Base-by-base conservation (phyloP, 2,888 invertebrate genomes). In the Eupelmus urozonus region DNA sequence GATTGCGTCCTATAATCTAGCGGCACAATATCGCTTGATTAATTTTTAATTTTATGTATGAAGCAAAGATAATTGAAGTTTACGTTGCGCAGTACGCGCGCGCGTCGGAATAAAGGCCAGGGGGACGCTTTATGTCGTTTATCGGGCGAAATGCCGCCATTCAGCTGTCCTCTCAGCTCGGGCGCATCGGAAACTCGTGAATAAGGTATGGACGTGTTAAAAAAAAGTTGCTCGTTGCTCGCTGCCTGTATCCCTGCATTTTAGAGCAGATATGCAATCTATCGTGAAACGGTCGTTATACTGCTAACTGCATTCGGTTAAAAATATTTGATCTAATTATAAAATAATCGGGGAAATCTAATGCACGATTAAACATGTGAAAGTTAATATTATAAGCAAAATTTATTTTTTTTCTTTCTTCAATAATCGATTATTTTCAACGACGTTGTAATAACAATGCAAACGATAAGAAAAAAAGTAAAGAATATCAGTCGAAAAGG, bases 11-110 rank as follows among this genome's bases (percentile, higher is more conserved):
- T 18, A 20, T 9, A 34, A 34, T 34, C 3, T 34, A 0, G 1
- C 34, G 1, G 13, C 18, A 4, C 23, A 66, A 67, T 55, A 55
- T 67, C 40, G 55, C n/a, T 9, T 18, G 25, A 55, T 67, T 25
- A 67, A 55, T 67, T 55, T 67, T 55, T 67, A 55, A 55, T 67
- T 55, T 55, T 25, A 55, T 42, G 53, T 5, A 55, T 18, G 40
- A 40, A 18, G 9, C 23, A 27, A 40, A 55, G 55, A 53, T 55
- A 67, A 67, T 67, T 67, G 16, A 65, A 51, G 49, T 65, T 65
- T 65, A 51, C 49, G 65, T 63, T 18, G 34, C 23, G 0, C 1
- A n/a, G n/a, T n/a, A n/a, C n/a, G n/a, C n/a, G n/a, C n/a, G 11
- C 1, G 40, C 13, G 13, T 11, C 40, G 20, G 34, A 51, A 51